Conservation (phyloP, 1,140 invertebrate species). For the Lanistes nyassanus region DNA sequence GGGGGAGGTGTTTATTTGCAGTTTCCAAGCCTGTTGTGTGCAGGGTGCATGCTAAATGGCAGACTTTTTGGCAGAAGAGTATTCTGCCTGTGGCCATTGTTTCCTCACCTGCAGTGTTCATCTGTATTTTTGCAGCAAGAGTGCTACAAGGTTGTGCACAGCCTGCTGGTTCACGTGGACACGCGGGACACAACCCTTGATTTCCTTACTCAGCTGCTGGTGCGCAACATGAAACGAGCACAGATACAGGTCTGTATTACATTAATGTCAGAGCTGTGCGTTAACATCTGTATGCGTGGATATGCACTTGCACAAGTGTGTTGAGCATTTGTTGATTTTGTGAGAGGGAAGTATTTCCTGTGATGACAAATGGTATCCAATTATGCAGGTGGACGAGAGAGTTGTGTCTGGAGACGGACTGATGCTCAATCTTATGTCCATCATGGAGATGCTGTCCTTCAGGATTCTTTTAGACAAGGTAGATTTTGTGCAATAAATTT, state of each 20-base stretch:
- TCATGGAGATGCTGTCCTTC: constrained; percentile 86
- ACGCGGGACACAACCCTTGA: constrained; percentile 80
- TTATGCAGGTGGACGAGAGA: constrained; percentile 81
- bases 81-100: too few relatives aligned
- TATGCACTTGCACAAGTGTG: neutral
- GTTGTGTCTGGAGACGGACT: constrained; percentile 90
- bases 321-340: neutral
- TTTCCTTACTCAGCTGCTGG: constrained; percentile 81
- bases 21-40: too few relatives aligned
- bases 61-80: too few relatives aligned
- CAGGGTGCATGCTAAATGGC: too few relatives aligned
- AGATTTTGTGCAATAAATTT: neutral
- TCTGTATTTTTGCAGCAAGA: constrained; percentile 68
- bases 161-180: constrained; percentile 82
- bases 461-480: constrained; percentile 75
- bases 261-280: too few relatives aligned
- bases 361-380: constrained; percentile 10
- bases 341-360: too few relatives aligned
- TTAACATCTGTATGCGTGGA: too few relatives aligned
- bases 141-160: constrained; percentile 84
- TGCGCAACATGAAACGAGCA: constrained; percentile 85
- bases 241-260: constrained; percentile 79
- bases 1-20: too few relatives aligned
- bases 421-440: constrained; percentile 91
- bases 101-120: neutral